Base-by-base conservation (phyloP, 53 echinoderm and acorn worm species). In the Mesocentrotus franciscanus region DNA sequence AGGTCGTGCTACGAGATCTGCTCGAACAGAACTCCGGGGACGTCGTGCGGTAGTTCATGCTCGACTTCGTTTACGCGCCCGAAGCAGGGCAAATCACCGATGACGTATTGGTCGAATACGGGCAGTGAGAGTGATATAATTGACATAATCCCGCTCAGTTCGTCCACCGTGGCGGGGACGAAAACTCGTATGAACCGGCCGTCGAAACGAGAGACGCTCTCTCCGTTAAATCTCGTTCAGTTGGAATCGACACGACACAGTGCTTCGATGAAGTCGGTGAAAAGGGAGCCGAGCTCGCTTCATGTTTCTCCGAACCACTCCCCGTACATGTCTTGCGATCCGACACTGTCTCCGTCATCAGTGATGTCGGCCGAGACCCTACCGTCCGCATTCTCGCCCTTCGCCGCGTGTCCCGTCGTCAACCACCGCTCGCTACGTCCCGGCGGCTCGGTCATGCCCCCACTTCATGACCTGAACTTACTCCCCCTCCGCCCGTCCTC, bases 271-370 rank as follows among this genome's bases (percentile, higher is more conserved):
- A 87, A 29, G 58, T 55, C 84, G 42, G 8, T 87, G 57, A 87
- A 27, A 27, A 87, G 15, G 58, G 87, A 87, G 29, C 87, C 87
- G 14, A 92, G 92, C 24, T 92, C 92, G 26, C 92, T 92, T 15
- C 92, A 92, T 34, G 92, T 92, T 18, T 92, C 92, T 26, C 92
- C 92, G 26, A 92, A 75, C 29, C 92, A 33, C 6, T 92, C 92
- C 7, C 92, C 92, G 13, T 75, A 92, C 29, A 39, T 92, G 42
- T 92, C 92, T 27, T 49, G 27, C 8, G 14, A 74, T 56, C 27
- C 76, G 15, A 71, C 92, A n/a, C 74, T 57, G 57, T 92, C 71
- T 11, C 74, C 74, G 55, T 55, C 74, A 20, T 74, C 92, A 27
- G 33, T 71, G 71, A 56, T 72, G 74, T 92, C 92, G 26, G 87